phyloP scores from a whole-genome alignment of 2,797 vertebrate species.

The Paguma larvata region DNA sequence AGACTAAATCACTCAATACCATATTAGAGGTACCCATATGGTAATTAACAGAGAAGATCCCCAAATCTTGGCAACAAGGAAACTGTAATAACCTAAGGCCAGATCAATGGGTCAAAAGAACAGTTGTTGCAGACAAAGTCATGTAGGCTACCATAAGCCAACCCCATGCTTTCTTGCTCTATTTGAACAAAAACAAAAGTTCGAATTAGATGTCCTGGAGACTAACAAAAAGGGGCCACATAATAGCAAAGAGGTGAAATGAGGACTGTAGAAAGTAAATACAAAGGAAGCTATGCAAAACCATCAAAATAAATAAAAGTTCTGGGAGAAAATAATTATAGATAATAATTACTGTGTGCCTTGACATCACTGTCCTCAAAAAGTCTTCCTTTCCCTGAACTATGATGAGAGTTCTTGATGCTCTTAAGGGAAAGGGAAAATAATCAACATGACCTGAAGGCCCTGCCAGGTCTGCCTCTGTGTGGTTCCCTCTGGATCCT shows the following conservation, averaged over 20 bases:
- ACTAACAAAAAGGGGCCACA: not conserved
- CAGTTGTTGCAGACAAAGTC: not conserved
- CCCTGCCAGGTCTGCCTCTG: not conserved
- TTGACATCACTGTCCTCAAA: not conserved
- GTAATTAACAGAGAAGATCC: not conserved
- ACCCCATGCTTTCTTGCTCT: not conserved
- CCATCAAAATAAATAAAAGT: slow-evolving; percentile 9
- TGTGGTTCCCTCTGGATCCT: not conserved
- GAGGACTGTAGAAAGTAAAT: not conserved
- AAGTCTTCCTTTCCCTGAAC: not conserved
- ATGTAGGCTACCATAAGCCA: not conserved
- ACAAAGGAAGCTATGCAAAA: not conserved
- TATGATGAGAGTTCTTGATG: not conserved
- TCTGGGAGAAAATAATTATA: not conserved
- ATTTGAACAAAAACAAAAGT: not conserved
- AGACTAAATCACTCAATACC: not conserved
- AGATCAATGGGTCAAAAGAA: not conserved
- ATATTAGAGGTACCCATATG: not conserved
- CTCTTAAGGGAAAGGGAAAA: not conserved
- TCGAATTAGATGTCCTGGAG: not conserved
- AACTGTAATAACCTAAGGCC: not conserved
- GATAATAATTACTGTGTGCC: not conserved
- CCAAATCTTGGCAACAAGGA: not conserved
- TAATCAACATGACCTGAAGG: not conserved
- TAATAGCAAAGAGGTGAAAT: not conserved